These are phyloP conservation scores for Pionites leucogaster DNA, from an alignment of 2,113 vertebrate genomes.

Conservation along the genomic window DNA sequence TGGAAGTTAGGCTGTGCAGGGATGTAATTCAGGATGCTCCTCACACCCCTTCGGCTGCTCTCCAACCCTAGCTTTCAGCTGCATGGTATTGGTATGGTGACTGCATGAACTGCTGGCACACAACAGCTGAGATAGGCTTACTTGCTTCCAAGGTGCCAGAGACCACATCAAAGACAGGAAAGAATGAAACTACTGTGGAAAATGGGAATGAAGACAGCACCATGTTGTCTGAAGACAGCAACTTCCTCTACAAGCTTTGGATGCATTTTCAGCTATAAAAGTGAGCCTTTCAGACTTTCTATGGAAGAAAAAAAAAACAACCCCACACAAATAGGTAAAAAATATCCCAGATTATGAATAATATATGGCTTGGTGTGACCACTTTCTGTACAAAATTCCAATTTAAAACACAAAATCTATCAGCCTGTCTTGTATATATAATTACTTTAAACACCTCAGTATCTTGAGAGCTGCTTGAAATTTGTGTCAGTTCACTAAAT, in stretches of 20 bases:
- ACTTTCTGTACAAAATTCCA: neutral
- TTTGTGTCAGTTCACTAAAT: neutral
- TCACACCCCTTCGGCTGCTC: neutral
- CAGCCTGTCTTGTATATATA: neutral
- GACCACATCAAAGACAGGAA: conserved; percentile 8
- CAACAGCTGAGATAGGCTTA: neutral
- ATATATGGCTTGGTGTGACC: neutral
- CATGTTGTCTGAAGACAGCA: conserved; percentile 56
- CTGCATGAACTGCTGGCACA: neutral
- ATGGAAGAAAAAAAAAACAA: neutral
- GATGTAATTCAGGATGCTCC: neutral
- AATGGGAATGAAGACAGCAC: conserved; percentile 51
- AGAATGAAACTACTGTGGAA: conserved; percentile 1
- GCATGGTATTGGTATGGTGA: neutral
- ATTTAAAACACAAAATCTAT: neutral
- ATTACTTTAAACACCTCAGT: neutral
- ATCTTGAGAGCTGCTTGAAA: neutral
- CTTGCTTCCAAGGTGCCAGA: conserved; percentile 22
- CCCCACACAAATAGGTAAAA: neutral
- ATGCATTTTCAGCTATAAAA: conserved; percentile 12
- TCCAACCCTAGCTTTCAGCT: neutral
- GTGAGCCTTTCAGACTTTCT: neutral
- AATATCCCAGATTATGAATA: neutral
- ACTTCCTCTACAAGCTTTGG: conserved; percentile 44
- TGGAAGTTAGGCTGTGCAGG: neutral